These are phyloP conservation scores for Uropetala carovei DNA, from an alignment of 2,888 invertebrate species.

Conservation along the genomic window DNA sequence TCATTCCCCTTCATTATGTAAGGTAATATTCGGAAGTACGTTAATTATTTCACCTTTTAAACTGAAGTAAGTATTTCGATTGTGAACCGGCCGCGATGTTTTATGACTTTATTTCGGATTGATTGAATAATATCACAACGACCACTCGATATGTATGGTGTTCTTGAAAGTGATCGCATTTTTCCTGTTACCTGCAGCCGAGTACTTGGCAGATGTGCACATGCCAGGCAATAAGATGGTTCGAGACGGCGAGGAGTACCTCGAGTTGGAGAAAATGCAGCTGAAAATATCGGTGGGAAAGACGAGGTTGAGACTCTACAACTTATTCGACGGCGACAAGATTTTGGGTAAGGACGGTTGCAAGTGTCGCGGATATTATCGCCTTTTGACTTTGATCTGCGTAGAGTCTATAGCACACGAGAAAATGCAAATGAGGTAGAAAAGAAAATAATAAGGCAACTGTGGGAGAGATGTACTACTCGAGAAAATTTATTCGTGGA, in stretches of 20 bases:
- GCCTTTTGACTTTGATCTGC: background rate
- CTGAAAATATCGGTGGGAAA: slow-evolving; percentile 80
- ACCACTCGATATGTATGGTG: no score
- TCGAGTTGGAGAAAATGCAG: slow-evolving; percentile 82
- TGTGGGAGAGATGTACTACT: no score
- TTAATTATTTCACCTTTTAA: background rate
- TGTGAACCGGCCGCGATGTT: no score
- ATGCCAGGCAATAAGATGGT: slow-evolving; percentile 80
- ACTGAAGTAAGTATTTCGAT: no score
- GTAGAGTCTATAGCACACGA: no score
- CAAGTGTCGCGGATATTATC: background rate
- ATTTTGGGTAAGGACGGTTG: slow-evolving; percentile 77
- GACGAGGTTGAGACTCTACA: slow-evolving; percentile 80
- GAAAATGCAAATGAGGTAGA: no score
- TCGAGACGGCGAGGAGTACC: slow-evolving; percentile 78
- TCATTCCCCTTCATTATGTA: background rate
- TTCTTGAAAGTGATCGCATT: background rate
- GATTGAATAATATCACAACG: no score
- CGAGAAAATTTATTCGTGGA: no score
- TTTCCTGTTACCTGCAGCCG: slow-evolving; percentile 76
- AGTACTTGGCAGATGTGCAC: slow-evolving; percentile 81
- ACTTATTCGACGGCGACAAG: slow-evolving; percentile 83
- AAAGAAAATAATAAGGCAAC: no score
- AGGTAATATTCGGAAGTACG: background rate
- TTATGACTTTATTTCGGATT: no score